Conservation (phyloP, 1,140 invertebrate genomes). For the Conus ventricosus region DNA sequence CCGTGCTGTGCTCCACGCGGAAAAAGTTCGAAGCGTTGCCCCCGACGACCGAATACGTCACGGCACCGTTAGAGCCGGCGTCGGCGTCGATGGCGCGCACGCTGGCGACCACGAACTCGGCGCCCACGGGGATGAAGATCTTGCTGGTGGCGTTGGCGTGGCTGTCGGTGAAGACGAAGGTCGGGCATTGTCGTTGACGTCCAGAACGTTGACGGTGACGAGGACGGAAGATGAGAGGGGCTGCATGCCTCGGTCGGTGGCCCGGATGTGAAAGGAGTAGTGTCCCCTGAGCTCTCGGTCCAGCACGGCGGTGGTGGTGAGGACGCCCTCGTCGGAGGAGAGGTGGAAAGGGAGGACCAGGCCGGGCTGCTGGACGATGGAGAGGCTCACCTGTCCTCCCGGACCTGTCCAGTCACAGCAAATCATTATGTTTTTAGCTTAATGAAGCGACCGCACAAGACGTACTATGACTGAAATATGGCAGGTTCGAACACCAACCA, state of each 20-base stretch:
- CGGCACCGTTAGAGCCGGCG: slow-evolving; percentile 38
- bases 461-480: too few relatives aligned
- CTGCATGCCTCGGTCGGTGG: slow-evolving; percentile 92
- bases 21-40: slow-evolving; percentile 50
- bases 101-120: slow-evolving; percentile 31
- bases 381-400: slow-evolving; percentile 25
- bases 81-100: slow-evolving; percentile 67
- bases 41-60: slow-evolving; percentile 45
- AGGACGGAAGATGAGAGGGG: slow-evolving; percentile 90
- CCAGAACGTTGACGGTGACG: slow-evolving; percentile 85
- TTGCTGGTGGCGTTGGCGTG: slow-evolving; percentile 30
- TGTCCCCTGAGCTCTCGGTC: slow-evolving; percentile 87
- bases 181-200: slow-evolving; percentile 82
- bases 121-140: slow-evolving; percentile 30
- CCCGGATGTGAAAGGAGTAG: slow-evolving; percentile 89
- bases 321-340: slow-evolving; percentile 33
- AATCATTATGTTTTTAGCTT: too few relatives aligned
- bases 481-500: too few relatives aligned
- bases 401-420: not conserved
- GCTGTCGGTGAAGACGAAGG: slow-evolving; percentile 73
- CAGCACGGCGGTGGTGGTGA: slow-evolving; percentile 71
- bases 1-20: slow-evolving; percentile 49
- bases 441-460: too few relatives aligned
- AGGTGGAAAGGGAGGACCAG: slow-evolving; percentile 17
- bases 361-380: slow-evolving; percentile 18